Evolutionary conservation across 2,113 vertebrate genomes (phyloP).

Genomic region (Aix galericulata): DNA sequence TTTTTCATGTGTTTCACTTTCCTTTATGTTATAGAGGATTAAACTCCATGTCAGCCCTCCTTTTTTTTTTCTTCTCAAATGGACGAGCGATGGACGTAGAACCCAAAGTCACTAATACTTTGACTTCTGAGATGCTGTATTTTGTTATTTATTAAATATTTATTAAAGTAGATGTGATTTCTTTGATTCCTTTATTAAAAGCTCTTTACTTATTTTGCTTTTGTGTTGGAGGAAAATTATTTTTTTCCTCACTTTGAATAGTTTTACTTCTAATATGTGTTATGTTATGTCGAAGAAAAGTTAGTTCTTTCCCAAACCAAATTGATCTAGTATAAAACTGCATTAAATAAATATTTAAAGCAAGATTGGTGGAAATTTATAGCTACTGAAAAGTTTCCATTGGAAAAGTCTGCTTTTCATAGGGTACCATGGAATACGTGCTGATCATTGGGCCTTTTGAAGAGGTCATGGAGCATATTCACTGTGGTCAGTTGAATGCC

Average conservation of each 20-base stretch:
- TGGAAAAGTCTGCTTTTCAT: neutral
- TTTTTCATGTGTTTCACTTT: neutral
- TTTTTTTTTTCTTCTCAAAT: slow-evolving; percentile 22
- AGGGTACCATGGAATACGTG: neutral
- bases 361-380: neutral
- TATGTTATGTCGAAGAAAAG: slow-evolving; percentile 6
- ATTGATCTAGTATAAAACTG: neutral
- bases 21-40: neutral
- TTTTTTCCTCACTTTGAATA: neutral
- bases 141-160: neutral
- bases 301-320: slow-evolving; percentile 9
- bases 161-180: slow-evolving; percentile 9
- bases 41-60: neutral
- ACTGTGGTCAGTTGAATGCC: neutral
- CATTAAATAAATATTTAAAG: neutral
- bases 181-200: slow-evolving; percentile 13
- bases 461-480: neutral
- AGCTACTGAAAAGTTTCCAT: neutral
- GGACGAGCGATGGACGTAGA: neutral
- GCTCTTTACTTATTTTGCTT: slow-evolving; percentile 24
- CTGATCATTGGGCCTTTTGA: neutral
- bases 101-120: neutral
- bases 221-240: neutral
- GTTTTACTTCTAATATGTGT: slow-evolving; percentile 28
- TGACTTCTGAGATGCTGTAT: neutral